Evolutionary conservation across 2,113 vertebrate species (phyloP).

Genomic region (Laticauda colubrina): DNA sequence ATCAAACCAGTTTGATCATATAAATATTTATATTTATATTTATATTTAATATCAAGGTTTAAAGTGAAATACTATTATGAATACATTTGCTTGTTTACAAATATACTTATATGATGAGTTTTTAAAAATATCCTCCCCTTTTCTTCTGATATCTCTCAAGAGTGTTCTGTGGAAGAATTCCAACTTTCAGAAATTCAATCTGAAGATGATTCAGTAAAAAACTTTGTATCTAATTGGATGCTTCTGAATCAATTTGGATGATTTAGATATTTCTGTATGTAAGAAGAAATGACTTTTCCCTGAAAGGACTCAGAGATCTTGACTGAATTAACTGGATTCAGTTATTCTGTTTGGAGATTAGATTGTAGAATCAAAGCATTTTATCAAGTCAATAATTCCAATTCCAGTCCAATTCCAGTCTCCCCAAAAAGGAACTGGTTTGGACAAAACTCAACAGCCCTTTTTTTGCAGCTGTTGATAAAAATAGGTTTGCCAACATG

Average conservation of each 20-base stretch:
- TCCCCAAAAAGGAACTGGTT: too few species aligned
- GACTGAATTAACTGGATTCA: neutral
- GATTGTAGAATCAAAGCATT: neutral
- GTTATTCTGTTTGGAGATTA: neutral
- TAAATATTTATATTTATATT: neutral
- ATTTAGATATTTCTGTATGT: neutral
- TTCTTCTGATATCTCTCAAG: neutral
- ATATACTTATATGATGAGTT: neutral
- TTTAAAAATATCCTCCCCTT: neutral
- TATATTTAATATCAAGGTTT: neutral
- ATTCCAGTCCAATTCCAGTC: neutral
- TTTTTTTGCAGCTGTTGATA: too few species aligned
- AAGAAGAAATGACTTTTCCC: neutral
- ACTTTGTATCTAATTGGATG: neutral
- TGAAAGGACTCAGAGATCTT: neutral
- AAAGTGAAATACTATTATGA: neutral
- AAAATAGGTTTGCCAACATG: too few species aligned
- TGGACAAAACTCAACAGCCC: too few species aligned
- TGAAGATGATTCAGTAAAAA: neutral
- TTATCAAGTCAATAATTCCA: neutral
- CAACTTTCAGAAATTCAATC: neutral
- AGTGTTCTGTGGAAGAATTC: neutral
- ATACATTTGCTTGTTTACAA: conserved; percentile 9
- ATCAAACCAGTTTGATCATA: neutral
- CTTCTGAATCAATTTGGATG: neutral